phyloP scores from a whole-genome alignment of 2,797 vertebrate species.

The Anas capensis region DNA sequence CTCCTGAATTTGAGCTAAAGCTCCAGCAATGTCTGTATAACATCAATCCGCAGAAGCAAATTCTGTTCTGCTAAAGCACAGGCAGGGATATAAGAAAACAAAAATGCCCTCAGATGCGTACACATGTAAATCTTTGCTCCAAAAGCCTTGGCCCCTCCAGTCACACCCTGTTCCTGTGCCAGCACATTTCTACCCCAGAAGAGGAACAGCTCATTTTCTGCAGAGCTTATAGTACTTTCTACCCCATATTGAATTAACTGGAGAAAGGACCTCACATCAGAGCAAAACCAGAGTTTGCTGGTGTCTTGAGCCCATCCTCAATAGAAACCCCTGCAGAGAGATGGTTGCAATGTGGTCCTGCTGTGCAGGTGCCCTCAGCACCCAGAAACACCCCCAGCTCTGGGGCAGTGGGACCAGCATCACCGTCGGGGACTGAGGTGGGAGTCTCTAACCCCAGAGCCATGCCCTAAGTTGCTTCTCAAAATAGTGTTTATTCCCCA shows the following conservation, averaged over 20 bases:
- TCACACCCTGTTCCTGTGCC: not conserved
- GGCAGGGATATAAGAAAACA: not conserved
- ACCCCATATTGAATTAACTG: accelerated
- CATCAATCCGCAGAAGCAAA: not conserved
- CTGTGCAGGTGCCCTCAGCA: not conserved
- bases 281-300: not conserved
- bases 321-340: not conserved
- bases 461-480: accelerated
- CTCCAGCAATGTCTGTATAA: not conserved
- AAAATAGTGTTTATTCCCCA: not conserved
- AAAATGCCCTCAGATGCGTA: not conserved
- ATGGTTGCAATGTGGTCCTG: accelerated
- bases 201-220: not conserved
- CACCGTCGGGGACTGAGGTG: accelerated
- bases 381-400: not conserved
- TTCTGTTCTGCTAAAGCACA: not conserved
- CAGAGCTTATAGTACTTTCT: not conserved
- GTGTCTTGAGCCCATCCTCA: not conserved
- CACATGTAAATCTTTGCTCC: not conserved
- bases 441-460: not conserved
- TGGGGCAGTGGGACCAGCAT: not conserved
- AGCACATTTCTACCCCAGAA: not conserved
- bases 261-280: not conserved
- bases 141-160: not conserved
- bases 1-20: not conserved